phyloP scores from a whole-genome alignment of 2,797 vertebrate species.

The Microctenopoma lineatum region DNA sequence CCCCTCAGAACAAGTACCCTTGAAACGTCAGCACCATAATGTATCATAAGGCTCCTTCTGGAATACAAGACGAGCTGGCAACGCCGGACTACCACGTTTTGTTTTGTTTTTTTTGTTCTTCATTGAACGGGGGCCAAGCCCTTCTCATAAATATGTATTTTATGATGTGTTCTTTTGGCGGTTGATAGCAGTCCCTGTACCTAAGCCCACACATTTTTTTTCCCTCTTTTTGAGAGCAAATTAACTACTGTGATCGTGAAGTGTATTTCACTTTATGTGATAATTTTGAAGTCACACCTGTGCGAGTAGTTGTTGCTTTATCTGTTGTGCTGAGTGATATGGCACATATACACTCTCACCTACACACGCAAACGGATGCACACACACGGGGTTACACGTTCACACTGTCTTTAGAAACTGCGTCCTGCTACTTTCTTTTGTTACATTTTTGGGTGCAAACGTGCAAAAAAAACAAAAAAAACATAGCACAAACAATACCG shows the following conservation, averaged over 20 bases:
- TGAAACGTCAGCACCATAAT: constrained; percentile 77
- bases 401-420: constrained; percentile 25
- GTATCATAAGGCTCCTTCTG: constrained; percentile 75
- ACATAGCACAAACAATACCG: constrained; percentile 1
- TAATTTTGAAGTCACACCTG: constrained; percentile 64
- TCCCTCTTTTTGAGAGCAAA: constrained; percentile 40
- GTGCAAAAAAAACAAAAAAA: not conserved
- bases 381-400: not conserved
- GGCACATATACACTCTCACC: not conserved
- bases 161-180: constrained; percentile 57
- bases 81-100: constrained; percentile 29
- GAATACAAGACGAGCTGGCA: constrained; percentile 78
- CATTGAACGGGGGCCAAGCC: constrained; percentile 64
- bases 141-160: constrained; percentile 74
- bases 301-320: constrained; percentile 36
- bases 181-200: constrained; percentile 37
- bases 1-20: constrained; percentile 73
- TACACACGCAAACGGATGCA: not conserved
- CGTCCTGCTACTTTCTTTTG: constrained; percentile 1
- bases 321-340: constrained; percentile 32
- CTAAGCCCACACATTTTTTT: constrained; percentile 27
- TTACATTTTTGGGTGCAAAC: constrained; percentile 26
- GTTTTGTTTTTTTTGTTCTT: constrained; percentile 11
- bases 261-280: constrained; percentile 52
- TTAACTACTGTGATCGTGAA: constrained; percentile 64